Base-by-base conservation (phyloP, 2,888 invertebrate species). In the Eristalis pertinax region DNA sequence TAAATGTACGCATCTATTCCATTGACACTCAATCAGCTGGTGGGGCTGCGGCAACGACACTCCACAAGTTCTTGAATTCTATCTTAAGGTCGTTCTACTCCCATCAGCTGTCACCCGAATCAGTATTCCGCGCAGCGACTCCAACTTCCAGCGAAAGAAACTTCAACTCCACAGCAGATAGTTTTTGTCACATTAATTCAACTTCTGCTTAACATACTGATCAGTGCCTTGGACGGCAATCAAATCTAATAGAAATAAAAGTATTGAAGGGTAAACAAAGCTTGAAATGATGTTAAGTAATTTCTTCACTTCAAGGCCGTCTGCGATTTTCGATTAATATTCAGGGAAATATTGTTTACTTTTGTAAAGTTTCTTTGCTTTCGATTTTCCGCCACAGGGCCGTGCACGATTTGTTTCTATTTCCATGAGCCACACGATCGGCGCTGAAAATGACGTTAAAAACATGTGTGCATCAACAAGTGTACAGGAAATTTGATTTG, bases 191-290 rank as follows among this genome's bases (percentile, higher is more conserved):
- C 38, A 38, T 50, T 50, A 22, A 22, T 50, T 50, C 26, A 29
- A 1, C 29, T 67, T 67, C 22, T 43, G 29, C 10, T 67, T 50
- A 50, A 50, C 15, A 67, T 67, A 26, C 67, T 29, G 67, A 29
- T 26, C 29, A 29, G 29, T 10, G 7, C n/a, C 29, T 43, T 43
- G 29, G 35, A 26, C 26, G 29, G 13, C 43, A 67, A 63, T 50
- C n/a, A 63, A 63, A 32, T 32, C n/a, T n/a, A 32, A 26, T 63
- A 32, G 29, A 63, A 63, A 29, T 63, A 63, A 63, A 63, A 19
- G 26, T 29, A 19, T 67, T 67, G 43, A 67, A 67, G 67, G 50
- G n/a, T 67, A 50, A 67, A 19, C 62, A n/a, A 26, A 38, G 63
- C 32, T 63, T 29, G n/a, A 29, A 63, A 19, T 63, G 26, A 32